Evolutionary conservation across 2,888 invertebrate genomes (phyloP), one percentile per base, ranked within the genome.

Genomic region (Zelleria hepariella): DNA sequence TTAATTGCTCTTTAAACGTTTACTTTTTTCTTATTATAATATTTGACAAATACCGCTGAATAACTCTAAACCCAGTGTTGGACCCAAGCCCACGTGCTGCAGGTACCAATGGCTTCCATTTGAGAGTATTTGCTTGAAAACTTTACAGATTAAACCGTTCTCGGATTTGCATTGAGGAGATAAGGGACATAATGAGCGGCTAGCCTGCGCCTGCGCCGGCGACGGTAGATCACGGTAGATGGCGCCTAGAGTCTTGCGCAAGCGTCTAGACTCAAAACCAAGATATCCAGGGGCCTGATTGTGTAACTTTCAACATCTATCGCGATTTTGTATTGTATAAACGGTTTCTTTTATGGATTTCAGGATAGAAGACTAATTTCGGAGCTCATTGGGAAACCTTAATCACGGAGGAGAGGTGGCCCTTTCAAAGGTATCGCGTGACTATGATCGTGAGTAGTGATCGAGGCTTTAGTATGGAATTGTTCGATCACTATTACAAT

Each of bases 141-240:
- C 10, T 42, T 21, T 51, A 5, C 21, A 51, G 74, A 80, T 80
- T 79, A 42, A 42, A 42, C 76, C 73, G 75, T 69, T 72, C 74
- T 69, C 64, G 72, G 74, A 80, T 82, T 82, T 81, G 82, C 82
- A 83, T 83, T 75, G 77, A 77, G 67, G 73, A 72, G 82, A 82
- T 80, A 83, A 79, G 72, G 66, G 74, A 42, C 71, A 72, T 80
- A 80, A 80, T 76, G 78, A 82, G 73, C 67, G 73, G 68, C 69
- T 69, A 68, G 63, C 68, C 25, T 57, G 51, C 64, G 56, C 53
- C n/a, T n/a, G 53, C 65, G 59, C 57, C 64, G 78, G 82, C 80
- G 80, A 78, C 82, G 68, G 70, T 80, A 81, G 81, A 82, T 80
- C 84, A 80, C 82, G 72, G 68, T 79, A 82, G 82, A 82, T 81